These are phyloP conservation scores for Apistogramma diplotaenia DNA, from an alignment of 2,113 vertebrate genomes.

Conservation along the genomic window DNA sequence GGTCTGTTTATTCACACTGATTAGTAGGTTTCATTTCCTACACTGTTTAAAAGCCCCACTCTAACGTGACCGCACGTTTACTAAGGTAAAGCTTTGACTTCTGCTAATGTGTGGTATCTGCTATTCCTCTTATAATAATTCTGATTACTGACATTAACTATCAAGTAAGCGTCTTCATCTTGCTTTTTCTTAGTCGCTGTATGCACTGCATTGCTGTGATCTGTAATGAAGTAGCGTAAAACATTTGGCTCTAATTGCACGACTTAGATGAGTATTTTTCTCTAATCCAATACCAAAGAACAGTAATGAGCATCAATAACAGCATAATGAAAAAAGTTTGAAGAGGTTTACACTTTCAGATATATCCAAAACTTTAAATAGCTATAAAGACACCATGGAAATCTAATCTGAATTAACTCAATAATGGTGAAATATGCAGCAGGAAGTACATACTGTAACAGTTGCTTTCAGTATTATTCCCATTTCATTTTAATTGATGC, in stretches of 20 bases:
- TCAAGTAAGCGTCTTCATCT: background rate
- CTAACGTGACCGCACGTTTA: background rate
- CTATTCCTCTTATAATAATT: background rate
- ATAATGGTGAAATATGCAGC: background rate
- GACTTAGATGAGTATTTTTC: background rate
- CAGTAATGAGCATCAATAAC: background rate
- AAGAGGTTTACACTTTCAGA: background rate
- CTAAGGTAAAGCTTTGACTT: background rate
- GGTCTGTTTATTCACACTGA: background rate
- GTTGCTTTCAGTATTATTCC: background rate
- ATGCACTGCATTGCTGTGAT: background rate
- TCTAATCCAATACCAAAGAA: background rate
- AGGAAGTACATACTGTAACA: background rate
- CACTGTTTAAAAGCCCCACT: background rate
- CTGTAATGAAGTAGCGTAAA: background rate
- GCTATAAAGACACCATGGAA: background rate
- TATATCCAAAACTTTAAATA: background rate
- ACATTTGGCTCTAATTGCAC: background rate
- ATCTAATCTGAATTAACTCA: background rate
- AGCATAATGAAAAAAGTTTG: background rate
- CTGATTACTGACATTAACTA: background rate
- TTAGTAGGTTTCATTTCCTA: background rate
- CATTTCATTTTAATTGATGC: too few relatives aligned
- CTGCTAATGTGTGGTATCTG: background rate
- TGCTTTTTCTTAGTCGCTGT: background rate